Evolutionary conservation across 2,888 invertebrate genomes (phyloP), one percentile per base, ranked within the genome.

Genomic region (Bombylius major): DNA sequence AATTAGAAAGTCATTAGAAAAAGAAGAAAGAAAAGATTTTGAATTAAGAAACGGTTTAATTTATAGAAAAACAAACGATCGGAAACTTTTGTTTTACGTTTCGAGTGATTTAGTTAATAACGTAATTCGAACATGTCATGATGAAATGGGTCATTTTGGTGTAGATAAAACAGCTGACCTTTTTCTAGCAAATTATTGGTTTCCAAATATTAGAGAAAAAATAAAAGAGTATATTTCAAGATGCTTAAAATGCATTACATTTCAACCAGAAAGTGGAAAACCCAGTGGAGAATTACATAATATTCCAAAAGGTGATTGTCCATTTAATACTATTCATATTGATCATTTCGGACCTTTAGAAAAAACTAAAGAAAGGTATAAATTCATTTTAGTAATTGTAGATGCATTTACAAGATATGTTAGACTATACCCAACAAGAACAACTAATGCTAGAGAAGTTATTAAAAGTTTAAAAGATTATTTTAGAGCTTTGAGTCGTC

Each of bases 331-430:
- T 0, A 42, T 75, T 32, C 72, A 75, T 56, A 55, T 75, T 0
- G 73, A 76, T 59, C 74, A 75, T 59, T 55, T 73, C 7, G 71
- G 73, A 7, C n/a, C n/a, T n/a, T n/a, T n/a, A n/a, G n/a, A n/a
- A n/a, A n/a, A n/a, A n/a, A 42, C n/a, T n/a, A 53, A 53, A 9
- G 33, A 45, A 12, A 9, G 39, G 9, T 7, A 39, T 39, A 7
- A 5, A 39, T 39, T 8, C 39, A 39, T 39, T 8, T 8, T 39
- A 39, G 9, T 9, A 39, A 9, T 39, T 8, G 9, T 39, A 39
- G 39, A 39, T 39, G 39, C 7, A 39, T 8, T 39, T 9, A 39
- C 39, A 39, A 39, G 9, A 39, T 39, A 8, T 39, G 9, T 39
- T 8, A 8, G 5, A 8, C 5, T 39, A 9, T 8, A 39, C 5